Conservation (phyloP, 2,113 vertebrate species). For the Acrocephalus arundinaceus region DNA sequence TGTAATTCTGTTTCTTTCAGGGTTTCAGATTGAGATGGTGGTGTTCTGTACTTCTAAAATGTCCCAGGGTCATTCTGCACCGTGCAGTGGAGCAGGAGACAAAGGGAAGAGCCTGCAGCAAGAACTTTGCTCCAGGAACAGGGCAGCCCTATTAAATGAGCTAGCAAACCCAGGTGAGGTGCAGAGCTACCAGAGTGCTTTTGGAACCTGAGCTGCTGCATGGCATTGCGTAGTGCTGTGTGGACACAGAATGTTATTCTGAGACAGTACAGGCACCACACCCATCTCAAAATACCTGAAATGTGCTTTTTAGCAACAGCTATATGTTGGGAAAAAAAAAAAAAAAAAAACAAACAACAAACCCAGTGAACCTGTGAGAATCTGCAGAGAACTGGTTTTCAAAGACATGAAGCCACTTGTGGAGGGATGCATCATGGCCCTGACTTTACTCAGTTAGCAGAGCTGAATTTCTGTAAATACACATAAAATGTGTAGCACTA, state of each 20-base stretch:
- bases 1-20: background rate
- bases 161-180: background rate
- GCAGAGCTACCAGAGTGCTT: background rate
- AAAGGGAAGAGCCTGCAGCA: background rate
- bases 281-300: background rate
- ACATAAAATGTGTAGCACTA: background rate
- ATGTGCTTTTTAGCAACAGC: background rate
- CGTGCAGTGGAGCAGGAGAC: background rate
- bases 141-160: background rate
- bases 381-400: background rate
- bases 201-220: background rate
- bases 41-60: background rate
- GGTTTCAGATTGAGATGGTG: background rate
- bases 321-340: background rate
- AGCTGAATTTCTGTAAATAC: background rate
- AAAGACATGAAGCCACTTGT: background rate
- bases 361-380: background rate
- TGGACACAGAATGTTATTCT: fast-evolving
- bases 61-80: background rate
- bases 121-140: background rate
- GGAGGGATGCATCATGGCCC: background rate
- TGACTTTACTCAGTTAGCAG: background rate
- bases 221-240: background rate
- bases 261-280: background rate
- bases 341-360: background rate